phyloP scores from a whole-genome alignment of 2,888 invertebrate species.

The Acronicta alni region DNA sequence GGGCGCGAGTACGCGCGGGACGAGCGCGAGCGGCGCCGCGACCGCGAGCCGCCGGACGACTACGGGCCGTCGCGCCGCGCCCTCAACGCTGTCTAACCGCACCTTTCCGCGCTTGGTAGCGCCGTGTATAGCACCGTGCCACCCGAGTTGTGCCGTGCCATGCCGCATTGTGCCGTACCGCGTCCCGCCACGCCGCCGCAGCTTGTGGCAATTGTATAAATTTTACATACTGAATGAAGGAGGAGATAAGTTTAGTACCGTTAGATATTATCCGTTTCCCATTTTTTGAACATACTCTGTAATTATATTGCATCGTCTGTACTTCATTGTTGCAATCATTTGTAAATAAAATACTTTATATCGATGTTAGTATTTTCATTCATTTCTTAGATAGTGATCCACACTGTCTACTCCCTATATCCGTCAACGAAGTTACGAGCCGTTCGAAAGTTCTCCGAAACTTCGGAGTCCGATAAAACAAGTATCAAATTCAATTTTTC shows the following conservation, averaged over 20 bases:
- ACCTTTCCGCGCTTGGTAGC: slow-evolving; percentile 50
- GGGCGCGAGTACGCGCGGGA: slow-evolving; percentile 86
- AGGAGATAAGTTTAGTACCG: slow-evolving; percentile 85
- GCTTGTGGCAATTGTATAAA: slow-evolving; percentile 75
- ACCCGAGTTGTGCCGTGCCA: slow-evolving; percentile 29
- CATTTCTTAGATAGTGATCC: slow-evolving; percentile 5
- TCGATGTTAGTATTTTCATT: slow-evolving; percentile 62
- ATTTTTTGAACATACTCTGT: slow-evolving; percentile 88
- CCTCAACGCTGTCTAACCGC: slow-evolving; percentile 92
- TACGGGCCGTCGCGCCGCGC: slow-evolving; percentile 92
- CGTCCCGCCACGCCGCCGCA: slow-evolving; percentile 64
- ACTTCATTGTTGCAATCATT: slow-evolving; percentile 90
- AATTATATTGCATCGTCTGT: slow-evolving; percentile 89
- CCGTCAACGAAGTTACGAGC: too few species aligned
- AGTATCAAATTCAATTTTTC: too few species aligned
- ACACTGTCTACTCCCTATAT: too few species aligned
- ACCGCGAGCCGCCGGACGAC: slow-evolving; percentile 84
- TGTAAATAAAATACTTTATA: slow-evolving; percentile 90
- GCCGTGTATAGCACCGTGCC: slow-evolving; percentile 89
- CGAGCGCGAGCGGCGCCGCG: slow-evolving; percentile 80
- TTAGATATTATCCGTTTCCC: slow-evolving; percentile 88
- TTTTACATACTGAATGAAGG: slow-evolving; percentile 74
- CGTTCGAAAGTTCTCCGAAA: too few species aligned
- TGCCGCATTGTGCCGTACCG: slow-evolving; percentile 77
- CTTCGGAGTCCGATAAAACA: too few species aligned